A percentile compares a stretch with the other conserved stretches of the same genome.
Evolutionary conservation across 2,888 invertebrate genomes (phyloP).

Genomic region (Cryptophagus acutangulus): DNA sequence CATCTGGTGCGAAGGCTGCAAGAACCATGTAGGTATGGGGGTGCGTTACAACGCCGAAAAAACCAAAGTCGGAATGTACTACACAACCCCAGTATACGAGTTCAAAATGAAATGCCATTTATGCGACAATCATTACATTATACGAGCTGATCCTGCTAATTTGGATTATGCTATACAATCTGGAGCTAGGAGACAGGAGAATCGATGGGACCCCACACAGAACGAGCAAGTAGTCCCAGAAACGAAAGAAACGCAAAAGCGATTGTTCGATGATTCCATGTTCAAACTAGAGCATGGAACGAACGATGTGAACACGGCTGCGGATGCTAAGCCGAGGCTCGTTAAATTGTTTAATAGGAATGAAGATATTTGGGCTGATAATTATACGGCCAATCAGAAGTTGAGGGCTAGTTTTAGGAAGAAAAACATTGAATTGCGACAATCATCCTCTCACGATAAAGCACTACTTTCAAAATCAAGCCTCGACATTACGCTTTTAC

Average conservation of each 20-base stretch:
- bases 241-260: conserved; percentile 84
- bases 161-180: conserved; percentile 93
- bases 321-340: conserved; percentile 66
- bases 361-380: conserved; percentile 83
- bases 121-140: conserved; percentile 95
- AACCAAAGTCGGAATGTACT: conserved; percentile 94
- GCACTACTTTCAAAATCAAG: conserved; percentile 69
- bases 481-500: conserved; percentile 69
- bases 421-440: conserved; percentile 71
- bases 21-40: conserved; percentile 98
- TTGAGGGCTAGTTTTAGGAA: conserved; percentile 80
- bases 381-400: conserved; percentile 84
- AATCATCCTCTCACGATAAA: conserved; percentile 65
- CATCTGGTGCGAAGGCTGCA: conserved; percentile 98
- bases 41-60: conserved; percentile 96
- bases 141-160: conserved; percentile 98
- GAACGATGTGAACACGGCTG: conserved; percentile 69
- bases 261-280: conserved; percentile 95
- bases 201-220: conserved; percentile 94
- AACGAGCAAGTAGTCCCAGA: conserved; percentile 92
- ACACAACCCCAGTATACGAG: conserved; percentile 94
- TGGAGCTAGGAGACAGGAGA: conserved; percentile 94
- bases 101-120: conserved; percentile 99
- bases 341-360: conserved; percentile 72
- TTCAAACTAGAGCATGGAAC: conserved; percentile 91